These are phyloP conservation scores for Ciconia maguari DNA, from an alignment of 2,113 vertebrate genomes.

Conservation along the genomic window DNA sequence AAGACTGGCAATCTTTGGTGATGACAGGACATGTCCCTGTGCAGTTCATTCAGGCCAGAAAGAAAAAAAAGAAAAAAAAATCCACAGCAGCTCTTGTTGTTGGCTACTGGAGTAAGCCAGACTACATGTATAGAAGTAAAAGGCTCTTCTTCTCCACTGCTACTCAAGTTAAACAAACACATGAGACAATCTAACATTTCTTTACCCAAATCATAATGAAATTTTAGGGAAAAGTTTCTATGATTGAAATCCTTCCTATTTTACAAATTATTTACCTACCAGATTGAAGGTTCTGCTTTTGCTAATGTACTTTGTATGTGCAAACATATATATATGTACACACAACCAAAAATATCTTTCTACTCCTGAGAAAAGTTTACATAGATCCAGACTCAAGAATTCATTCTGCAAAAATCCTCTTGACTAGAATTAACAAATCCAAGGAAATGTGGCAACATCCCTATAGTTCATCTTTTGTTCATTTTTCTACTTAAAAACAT, in stretches of 20 bases:
- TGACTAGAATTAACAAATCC: neutral
- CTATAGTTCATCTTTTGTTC: neutral
- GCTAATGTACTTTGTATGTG: neutral
- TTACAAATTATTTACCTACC: neutral
- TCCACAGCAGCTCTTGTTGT: neutral
- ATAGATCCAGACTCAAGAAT: neutral
- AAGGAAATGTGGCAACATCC: neutral
- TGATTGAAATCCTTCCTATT: neutral
- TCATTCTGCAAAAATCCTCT: neutral
- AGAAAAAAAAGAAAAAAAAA: neutral
- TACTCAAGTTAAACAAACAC: neutral
- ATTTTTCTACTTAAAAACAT: neutral
- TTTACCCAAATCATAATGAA: neutral
- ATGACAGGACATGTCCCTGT: rapidly evolving
- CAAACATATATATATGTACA: neutral
- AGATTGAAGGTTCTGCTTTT: neutral
- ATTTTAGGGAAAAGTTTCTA: neutral
- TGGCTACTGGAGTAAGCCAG: neutral
- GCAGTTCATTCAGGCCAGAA: neutral
- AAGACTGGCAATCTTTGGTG: neutral
- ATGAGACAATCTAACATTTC: neutral
- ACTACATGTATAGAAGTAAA: neutral
- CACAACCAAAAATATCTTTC: neutral
- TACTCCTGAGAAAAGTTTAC: neutral
- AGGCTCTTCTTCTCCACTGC: neutral